Percentiles rank a stretch among this genome's conserved stretches.
These are phyloP conservation scores for Drymodes brunneopygia DNA, from an alignment of 2,113 vertebrate species.

Conservation along the genomic window DNA sequence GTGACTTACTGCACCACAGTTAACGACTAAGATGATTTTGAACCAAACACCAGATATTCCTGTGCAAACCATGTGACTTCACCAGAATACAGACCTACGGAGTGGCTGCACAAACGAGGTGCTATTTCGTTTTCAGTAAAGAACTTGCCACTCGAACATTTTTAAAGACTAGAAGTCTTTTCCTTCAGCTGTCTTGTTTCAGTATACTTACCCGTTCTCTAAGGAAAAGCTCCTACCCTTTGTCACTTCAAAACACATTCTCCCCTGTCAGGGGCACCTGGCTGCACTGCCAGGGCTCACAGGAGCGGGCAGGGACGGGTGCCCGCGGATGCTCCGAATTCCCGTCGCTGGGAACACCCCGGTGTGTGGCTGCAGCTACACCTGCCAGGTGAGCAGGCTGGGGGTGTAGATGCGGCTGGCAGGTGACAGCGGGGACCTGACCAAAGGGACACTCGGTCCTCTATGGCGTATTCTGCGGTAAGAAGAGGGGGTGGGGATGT, in stretches of 20 bases:
- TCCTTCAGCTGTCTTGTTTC: not conserved
- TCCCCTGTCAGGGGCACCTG: accelerated
- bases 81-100: accelerated
- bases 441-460: not conserved
- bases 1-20: not conserved
- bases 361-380: not conserved
- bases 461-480: accelerated
- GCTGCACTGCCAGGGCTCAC: too few species aligned
- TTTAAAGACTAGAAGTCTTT: not conserved
- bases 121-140: not conserved
- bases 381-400: not conserved
- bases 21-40: not conserved
- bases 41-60: not conserved
- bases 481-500: not conserved
- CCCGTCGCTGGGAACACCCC: not conserved
- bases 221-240: not conserved
- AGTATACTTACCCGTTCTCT: not conserved
- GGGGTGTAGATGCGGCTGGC: not conserved
- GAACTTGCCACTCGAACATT: accelerated
- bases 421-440: not conserved
- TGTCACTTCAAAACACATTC: not conserved
- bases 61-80: not conserved
- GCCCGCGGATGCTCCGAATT: not conserved
- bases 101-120: not conserved
- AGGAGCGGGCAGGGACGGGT: accelerated